Percentiles rank a stretch among this genome's conserved stretches.
These are phyloP conservation scores for Hozukius guyotensis DNA, from an alignment of 2,797 vertebrate genomes.

Conservation along the genomic window DNA sequence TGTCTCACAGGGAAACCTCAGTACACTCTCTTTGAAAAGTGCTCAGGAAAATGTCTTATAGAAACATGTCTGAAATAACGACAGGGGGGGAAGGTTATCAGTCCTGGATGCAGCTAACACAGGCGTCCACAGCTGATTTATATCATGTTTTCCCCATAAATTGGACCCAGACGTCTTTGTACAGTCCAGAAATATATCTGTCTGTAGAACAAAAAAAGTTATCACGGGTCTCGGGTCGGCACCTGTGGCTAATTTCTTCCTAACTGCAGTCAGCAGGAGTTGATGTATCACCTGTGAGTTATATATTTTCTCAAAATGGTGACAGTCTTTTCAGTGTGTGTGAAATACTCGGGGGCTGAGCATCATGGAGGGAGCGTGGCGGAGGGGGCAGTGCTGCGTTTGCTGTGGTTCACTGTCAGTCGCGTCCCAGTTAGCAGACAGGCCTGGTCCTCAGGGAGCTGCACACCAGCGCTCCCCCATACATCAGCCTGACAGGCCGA, in stretches of 20 bases:
- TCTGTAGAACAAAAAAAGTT: not conserved
- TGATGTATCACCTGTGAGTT: constrained; percentile 55
- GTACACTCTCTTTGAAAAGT: not conserved
- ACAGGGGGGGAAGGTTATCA: not conserved
- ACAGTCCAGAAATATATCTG: constrained; percentile 15
- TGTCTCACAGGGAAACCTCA: constrained; percentile 55
- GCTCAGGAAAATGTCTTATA: not conserved
- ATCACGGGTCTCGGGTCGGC: not conserved
- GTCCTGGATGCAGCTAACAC: not conserved
- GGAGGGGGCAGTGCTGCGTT: constrained; percentile 58
- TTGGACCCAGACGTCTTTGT: constrained; percentile 5
- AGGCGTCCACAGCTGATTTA: constrained; percentile 20
- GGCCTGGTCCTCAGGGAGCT: constrained; percentile 72
- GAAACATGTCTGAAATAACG: not conserved
- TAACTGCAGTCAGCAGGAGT: constrained; percentile 30
- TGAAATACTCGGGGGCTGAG: constrained; percentile 51
- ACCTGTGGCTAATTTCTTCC: constrained; percentile 59
- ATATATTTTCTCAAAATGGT: constrained; percentile 45
- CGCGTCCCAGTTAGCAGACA: constrained; percentile 82
- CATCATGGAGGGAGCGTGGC: constrained; percentile 49
- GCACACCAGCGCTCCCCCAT: constrained; percentile 68
- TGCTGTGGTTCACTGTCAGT: constrained; percentile 79
- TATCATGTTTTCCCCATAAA: constrained; percentile 24
- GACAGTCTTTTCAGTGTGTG: constrained; percentile 61
- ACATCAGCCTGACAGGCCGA: constrained; percentile 79